Conservation (phyloP, 1,140 invertebrate species). For the Ptiloglossa arizonensis region DNA sequence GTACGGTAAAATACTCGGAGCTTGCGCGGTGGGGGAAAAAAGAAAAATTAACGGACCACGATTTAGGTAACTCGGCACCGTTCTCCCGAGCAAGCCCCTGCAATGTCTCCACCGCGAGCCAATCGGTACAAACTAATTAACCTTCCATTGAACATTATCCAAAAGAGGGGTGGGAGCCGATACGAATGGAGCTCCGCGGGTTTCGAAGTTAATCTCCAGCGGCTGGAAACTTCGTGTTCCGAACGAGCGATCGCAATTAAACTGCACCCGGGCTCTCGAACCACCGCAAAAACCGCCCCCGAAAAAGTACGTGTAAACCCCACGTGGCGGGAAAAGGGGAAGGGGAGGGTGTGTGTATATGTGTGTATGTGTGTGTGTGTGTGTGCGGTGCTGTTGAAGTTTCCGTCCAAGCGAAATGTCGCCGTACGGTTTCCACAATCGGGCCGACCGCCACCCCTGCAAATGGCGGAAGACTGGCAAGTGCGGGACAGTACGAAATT, state of each 20-base stretch:
- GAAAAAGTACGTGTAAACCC: background rate
- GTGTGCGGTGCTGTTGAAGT: no score
- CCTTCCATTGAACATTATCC: slow-evolving; percentile 9
- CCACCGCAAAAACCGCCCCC: background rate
- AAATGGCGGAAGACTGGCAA: slow-evolving; percentile 41
- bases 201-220: background rate
- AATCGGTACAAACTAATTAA: slow-evolving; percentile 21
- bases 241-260: slow-evolving; percentile 3
- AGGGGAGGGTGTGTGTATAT: no score
- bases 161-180: background rate
- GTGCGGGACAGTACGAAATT: slow-evolving; percentile 25
- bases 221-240: background rate
- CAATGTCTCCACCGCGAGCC: background rate
- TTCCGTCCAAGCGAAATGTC: slow-evolving; percentile 9
- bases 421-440: slow-evolving; percentile 29
- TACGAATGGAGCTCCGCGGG: background rate
- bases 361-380: no score
- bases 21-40: no score
- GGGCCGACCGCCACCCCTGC: background rate
- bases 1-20: no score
- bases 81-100: no score
- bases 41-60: no score
- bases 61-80: no score
- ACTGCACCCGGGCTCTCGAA: background rate
- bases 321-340: no score